These are phyloP conservation scores for Drosophila nr. perissopoda DNA, from an alignment of 2,888 invertebrate species.

Conservation along the genomic window DNA sequence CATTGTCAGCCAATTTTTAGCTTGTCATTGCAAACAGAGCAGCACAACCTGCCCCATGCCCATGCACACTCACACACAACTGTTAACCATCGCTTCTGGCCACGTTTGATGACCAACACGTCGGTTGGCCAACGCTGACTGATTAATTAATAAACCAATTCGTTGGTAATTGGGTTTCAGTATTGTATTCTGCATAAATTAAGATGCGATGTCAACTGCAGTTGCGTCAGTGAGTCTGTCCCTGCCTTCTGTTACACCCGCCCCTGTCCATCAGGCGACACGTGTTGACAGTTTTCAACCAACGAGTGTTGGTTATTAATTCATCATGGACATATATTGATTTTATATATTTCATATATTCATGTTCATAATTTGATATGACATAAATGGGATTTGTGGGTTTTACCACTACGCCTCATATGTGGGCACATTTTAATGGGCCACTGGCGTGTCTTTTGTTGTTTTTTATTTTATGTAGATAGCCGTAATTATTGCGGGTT, in stretches of 20 bases:
- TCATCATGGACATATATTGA: slow-evolving; percentile 18
- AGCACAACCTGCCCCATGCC: not conserved
- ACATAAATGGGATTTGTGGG: slow-evolving; percentile 20
- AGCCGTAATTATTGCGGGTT: slow-evolving; percentile 38
- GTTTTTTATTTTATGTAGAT: slow-evolving; percentile 14
- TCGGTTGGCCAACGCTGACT: slow-evolving; percentile 22
- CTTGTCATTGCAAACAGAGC: not conserved
- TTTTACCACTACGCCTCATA: not conserved
- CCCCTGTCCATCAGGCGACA: not conserved
- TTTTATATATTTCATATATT: slow-evolving; percentile 25
- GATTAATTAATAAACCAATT: slow-evolving; percentile 41
- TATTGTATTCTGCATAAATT: slow-evolving; percentile 54
- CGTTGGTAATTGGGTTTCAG: slow-evolving; percentile 9
- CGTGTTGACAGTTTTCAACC: slow-evolving; percentile 3
- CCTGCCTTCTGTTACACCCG: not conserved
- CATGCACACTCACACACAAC: not conserved
- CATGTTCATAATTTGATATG: slow-evolving; percentile 28
- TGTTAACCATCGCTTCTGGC: slow-evolving; percentile 1
- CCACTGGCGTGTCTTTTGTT: not conserved
- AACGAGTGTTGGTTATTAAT: slow-evolving; percentile 7
- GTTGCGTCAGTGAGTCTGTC: slow-evolving; percentile 1
- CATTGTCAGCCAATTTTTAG: slow-evolving; percentile 7
- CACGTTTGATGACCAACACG: slow-evolving; percentile 5
- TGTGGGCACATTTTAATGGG: slow-evolving; percentile 1
- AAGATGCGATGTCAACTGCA: slow-evolving; percentile 48